Evolutionary conservation across 2,113 vertebrate genomes (phyloP).

Genomic region (Eulemur macaco): DNA sequence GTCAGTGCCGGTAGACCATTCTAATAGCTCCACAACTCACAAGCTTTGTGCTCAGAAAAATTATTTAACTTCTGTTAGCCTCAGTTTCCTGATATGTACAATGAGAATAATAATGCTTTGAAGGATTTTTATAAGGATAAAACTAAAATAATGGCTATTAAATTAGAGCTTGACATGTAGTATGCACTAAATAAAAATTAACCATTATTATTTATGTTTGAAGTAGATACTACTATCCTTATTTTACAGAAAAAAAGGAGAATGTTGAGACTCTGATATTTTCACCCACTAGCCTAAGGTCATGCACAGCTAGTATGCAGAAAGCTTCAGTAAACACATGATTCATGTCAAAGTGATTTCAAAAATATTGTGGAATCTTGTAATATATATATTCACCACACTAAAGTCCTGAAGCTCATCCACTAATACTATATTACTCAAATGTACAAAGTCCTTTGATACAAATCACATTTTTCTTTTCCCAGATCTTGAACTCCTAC

Average conservation of each 20-base stretch:
- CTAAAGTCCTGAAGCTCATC: background rate
- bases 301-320: background rate
- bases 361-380: background rate
- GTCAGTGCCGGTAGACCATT: background rate
- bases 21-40: background rate
- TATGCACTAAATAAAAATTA: background rate
- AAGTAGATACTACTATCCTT: background rate
- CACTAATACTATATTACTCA: background rate
- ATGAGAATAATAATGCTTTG: background rate
- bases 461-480: background rate
- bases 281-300: background rate
- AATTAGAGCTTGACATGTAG: background rate
- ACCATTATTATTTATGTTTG: background rate
- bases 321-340: background rate
- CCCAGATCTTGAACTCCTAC: background rate
- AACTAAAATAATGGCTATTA: background rate
- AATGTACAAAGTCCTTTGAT: background rate
- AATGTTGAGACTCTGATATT: background rate
- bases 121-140: background rate
- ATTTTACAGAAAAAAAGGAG: background rate
- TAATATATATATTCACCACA: background rate
- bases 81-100: background rate
- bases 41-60: background rate
- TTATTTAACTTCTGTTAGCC: background rate
- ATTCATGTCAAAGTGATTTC: slow-evolving; percentile 3